phyloP scores from a whole-genome alignment of 2,113 vertebrate genomes.

The Seriola rivoliana region DNA sequence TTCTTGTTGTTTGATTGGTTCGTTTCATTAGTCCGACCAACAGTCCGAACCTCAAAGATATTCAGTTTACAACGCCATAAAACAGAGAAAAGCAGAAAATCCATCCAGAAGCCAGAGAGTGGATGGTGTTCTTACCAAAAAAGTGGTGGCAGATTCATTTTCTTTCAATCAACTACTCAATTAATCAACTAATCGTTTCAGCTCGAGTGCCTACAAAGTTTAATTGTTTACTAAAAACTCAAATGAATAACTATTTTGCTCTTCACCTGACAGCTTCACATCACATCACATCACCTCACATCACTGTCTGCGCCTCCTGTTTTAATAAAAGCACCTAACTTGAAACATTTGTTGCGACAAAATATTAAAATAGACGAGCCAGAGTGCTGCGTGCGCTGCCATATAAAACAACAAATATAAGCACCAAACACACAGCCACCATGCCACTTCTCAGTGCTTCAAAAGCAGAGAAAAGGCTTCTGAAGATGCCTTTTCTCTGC shows the following conservation, averaged over 20 bases:
- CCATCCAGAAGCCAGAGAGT: background rate
- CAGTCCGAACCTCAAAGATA: constrained; percentile 13
- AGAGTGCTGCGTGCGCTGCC: constrained; percentile 17
- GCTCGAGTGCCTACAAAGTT: constrained; percentile 1
- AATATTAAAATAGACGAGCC: constrained; percentile 26
- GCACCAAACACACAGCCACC: constrained; percentile 58
- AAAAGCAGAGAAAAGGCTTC: constrained; percentile 60
- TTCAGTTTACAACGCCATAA: background rate
- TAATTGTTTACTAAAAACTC: constrained; percentile 13
- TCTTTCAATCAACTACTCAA: background rate
- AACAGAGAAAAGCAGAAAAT: constrained; percentile 2
- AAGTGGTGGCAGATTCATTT: background rate
- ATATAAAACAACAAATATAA: constrained; percentile 60
- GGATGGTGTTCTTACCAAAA: background rate
- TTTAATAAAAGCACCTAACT: constrained; percentile 46
- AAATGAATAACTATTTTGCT: background rate
- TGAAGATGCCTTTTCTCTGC: constrained; percentile 67
- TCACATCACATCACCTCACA: background rate
- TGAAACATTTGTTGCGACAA: constrained; percentile 47
- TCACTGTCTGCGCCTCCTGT: background rate
- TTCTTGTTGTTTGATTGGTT: background rate
- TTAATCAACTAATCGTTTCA: constrained; percentile 6
- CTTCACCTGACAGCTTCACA: background rate
- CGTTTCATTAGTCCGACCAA: constrained; percentile 8
- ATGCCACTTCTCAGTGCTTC: constrained; percentile 62